Evolutionary conservation across 2,797 vertebrate species (phyloP).

Genomic region (Poeciliopsis gracilis): DNA sequence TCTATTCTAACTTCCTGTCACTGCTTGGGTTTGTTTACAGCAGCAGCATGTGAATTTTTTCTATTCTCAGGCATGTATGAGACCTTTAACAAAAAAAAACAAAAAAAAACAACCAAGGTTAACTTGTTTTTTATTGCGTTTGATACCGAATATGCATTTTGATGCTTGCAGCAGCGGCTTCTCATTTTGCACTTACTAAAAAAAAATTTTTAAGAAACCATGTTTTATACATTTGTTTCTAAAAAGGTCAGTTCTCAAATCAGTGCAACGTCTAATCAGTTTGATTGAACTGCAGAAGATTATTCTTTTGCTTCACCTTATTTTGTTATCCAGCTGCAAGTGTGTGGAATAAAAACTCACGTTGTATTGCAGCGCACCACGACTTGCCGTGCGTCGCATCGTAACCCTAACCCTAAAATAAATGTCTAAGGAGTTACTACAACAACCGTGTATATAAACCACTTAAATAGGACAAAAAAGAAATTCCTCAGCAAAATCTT

Average conservation of each 20-base stretch:
- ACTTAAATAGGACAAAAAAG: neutral
- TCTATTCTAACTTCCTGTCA: no score
- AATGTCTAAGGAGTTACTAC: neutral
- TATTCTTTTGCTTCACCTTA: neutral
- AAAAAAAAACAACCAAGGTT: neutral
- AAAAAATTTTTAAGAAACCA: neutral
- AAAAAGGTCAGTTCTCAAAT: neutral
- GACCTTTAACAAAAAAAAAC: neutral
- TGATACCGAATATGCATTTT: neutral
- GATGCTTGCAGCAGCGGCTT: neutral
- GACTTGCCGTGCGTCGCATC: neutral
- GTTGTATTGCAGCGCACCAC: neutral
- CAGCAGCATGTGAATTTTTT: neutral
- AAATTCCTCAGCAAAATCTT: neutral
- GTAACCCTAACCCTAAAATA: neutral
- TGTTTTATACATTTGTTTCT: neutral
- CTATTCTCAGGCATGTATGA: neutral
- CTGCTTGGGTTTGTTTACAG: neutral
- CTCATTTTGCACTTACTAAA: neutral
- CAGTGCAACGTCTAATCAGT: neutral
- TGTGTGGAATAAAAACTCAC: neutral
- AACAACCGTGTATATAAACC: neutral
- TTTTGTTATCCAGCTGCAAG: neutral
- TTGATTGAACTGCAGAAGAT: neutral
- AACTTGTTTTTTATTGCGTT: slow-evolving; percentile 4